Evolutionary conservation across 2,113 vertebrate genomes (phyloP).

Genomic region (Chionomys nivalis): DNA sequence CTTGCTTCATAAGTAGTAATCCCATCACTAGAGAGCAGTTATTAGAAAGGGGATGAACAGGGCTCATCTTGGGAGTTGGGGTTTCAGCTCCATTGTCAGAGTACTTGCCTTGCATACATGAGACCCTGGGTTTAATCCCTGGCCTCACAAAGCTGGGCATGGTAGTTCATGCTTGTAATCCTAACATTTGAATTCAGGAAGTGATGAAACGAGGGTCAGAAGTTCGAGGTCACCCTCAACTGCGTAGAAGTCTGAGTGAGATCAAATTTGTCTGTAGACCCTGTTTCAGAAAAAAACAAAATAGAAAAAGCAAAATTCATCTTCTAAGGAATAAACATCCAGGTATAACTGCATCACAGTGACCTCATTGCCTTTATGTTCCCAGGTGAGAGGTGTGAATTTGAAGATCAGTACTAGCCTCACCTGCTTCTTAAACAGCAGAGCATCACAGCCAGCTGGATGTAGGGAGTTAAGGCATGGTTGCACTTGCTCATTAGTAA

Average conservation of each 20-base stretch:
- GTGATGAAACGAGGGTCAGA: not conserved
- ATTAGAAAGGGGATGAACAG: not conserved
- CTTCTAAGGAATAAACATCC: constrained; percentile 21
- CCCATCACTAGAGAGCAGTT: not conserved
- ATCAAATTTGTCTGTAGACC: not conserved
- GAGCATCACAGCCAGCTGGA: constrained; percentile 27
- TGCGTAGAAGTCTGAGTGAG: not conserved
- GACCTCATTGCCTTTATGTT: constrained; percentile 23
- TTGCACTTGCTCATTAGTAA: constrained; percentile 53
- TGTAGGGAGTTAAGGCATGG: constrained; percentile 7
- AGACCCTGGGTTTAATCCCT: not conserved
- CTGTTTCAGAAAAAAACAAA: not conserved
- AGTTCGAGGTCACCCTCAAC: not conserved
- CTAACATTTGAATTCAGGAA: not conserved
- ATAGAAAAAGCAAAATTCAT: not conserved
- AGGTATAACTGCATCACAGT: not conserved
- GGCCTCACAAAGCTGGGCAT: not conserved
- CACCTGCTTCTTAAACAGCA: constrained; percentile 60
- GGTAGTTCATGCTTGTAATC: not conserved
- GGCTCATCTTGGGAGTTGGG: not conserved
- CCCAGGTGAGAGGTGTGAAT: constrained; percentile 33
- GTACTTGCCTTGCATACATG: not conserved
- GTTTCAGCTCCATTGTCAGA: not conserved
- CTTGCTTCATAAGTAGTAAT: not conserved
- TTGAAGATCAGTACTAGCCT: constrained; percentile 56